Base-by-base conservation (phyloP, 2,888 invertebrate species). In the Sceliomorpha sp. region DNA sequence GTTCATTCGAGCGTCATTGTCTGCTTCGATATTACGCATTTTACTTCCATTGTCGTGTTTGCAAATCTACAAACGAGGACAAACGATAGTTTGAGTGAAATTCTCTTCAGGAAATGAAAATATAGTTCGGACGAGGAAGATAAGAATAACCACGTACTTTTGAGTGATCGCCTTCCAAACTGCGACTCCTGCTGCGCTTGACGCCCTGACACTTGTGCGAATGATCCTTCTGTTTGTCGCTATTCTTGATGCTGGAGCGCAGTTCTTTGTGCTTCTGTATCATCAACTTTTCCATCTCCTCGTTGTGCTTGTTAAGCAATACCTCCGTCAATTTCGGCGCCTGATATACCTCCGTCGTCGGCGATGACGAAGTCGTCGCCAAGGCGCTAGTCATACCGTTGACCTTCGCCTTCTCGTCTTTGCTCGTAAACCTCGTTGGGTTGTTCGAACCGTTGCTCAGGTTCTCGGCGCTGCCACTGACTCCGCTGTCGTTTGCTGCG, bases 201-300 rank as follows among this genome's bases (percentile, higher is more conserved):
- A 91, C 77, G 0, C 92, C 92, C 69, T 92, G 92, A 1, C 84
- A 83, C 20, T 88, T 87, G 13, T 83, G 80, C 36, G 78, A 26
- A 7, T 76, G 72, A 31, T 90, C 90, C 44, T 89, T 90, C 73
- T 89, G 89, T 72, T 90, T 91, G 39, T 89, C 84, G 24, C 73
- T 79, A 48, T 88, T 90, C 75, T 90, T 90, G 1, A 83, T 88
- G 8, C 89, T 89, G 0, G 89, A 89, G 6, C 94, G 89, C 1
- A 90, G 89, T 67, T 93, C 92, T 0, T 92, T 90, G 75, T 95
- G 94, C 60, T 91, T 91, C 79, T 94, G 94, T 0, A 93, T 89
- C 90, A 96, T 91, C 42, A 92, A 90, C 77, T 94, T 94, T 82
- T 95, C 95, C 96, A 96, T 96, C 62, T 94, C 93, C 69, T 92